phyloP scores from a whole-genome alignment of 1,140 invertebrate species.

The Saxidomus purpurata region DNA sequence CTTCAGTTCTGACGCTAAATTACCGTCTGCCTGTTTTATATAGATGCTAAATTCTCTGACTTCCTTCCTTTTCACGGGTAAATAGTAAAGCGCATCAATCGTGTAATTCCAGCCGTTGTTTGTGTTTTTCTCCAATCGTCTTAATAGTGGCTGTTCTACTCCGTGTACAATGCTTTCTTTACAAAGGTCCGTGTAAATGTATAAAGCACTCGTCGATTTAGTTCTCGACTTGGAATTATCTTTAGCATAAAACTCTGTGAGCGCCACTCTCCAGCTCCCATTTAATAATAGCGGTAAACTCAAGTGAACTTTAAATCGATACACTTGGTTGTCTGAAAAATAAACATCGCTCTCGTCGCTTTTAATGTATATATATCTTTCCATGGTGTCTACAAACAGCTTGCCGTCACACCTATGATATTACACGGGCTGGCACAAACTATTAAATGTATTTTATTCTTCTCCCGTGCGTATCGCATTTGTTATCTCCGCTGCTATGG shows the following conservation, averaged over 20 bases:
- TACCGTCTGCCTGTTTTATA: conserved; percentile 33
- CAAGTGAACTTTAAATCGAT: conserved; percentile 50
- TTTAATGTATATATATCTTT: conserved; percentile 39
- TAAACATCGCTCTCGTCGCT: conserved; percentile 47
- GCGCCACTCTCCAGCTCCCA: conserved; percentile 33
- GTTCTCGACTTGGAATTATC: not conserved
- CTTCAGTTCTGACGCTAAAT: conserved; percentile 3
- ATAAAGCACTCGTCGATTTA: not conserved
- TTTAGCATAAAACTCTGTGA: conserved; percentile 34
- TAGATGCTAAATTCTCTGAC: conserved; percentile 54
- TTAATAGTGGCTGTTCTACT: conserved; percentile 23
- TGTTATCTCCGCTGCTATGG: too few relatives aligned
- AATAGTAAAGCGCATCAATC: conserved; percentile 32
- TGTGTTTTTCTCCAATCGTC: conserved; percentile 41
- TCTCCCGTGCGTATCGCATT: too few relatives aligned
- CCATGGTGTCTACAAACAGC: not conserved
- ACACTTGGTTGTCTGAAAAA: conserved; percentile 47
- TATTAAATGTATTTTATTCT: too few relatives aligned
- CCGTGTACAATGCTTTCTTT: conserved; percentile 59
- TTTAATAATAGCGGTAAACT: conserved; percentile 5
- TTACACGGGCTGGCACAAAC: not conserved
- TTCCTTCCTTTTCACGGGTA: conserved; percentile 47
- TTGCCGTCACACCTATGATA: not conserved
- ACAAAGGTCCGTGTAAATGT: conserved; percentile 50
- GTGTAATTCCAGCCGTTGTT: conserved; percentile 34